Percentiles rank a stretch among this genome's conserved stretches.
Evolutionary conservation across 2,113 vertebrate species (phyloP).

Genomic region (Lepus timidus): DNA sequence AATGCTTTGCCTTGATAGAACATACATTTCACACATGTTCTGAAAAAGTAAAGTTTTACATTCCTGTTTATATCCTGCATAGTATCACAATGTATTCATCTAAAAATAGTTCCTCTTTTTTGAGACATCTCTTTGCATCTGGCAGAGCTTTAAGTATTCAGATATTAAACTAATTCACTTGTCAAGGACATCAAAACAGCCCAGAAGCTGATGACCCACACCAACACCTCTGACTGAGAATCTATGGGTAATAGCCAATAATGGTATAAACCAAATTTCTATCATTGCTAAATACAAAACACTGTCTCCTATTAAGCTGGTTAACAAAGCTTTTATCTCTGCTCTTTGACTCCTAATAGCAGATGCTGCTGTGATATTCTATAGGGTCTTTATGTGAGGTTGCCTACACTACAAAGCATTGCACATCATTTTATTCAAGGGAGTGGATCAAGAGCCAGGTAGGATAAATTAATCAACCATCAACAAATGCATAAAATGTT

Average conservation of each 20-base stretch:
- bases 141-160: neutral
- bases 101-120: neutral
- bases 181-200: neutral
- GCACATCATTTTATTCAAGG: neutral
- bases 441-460: neutral
- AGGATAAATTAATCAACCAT: constrained; percentile 29
- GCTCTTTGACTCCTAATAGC: constrained; percentile 27
- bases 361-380: neutral
- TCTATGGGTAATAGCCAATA: neutral
- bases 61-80: neutral
- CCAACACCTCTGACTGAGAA: neutral
- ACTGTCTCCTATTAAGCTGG: constrained; percentile 13
- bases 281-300: constrained; percentile 49
- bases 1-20: neutral
- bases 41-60: neutral
- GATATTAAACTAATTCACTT: constrained; percentile 58
- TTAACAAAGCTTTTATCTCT: constrained; percentile 49
- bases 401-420: neutral
- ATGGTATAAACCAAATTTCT: constrained; percentile 23
- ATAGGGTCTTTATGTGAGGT: neutral
- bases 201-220: neutral
- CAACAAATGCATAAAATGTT: constrained; percentile 50
- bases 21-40: neutral
- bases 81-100: neutral
- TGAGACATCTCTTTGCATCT: neutral